phyloP scores from a whole-genome alignment of 2,113 vertebrate genomes.

The Cyphomyrus plagiostoma region DNA sequence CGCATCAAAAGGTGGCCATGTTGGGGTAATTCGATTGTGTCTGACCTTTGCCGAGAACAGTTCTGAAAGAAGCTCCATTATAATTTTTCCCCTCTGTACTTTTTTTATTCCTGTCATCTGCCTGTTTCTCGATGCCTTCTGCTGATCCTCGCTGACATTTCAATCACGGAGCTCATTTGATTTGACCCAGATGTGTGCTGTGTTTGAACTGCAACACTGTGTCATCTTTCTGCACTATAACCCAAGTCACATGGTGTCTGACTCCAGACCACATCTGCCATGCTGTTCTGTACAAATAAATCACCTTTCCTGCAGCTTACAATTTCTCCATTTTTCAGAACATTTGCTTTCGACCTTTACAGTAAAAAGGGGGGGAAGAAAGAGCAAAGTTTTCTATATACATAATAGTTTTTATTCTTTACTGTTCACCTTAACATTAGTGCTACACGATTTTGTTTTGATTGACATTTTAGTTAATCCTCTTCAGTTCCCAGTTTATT shows the following conservation, averaged over 20 bases:
- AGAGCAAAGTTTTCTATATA: not conserved
- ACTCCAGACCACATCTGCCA: not conserved
- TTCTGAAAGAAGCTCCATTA: conserved; percentile 59
- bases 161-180: not conserved
- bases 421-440: not conserved
- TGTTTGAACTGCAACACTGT: not conserved
- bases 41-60: conserved; percentile 69
- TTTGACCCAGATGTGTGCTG: conserved; percentile 6
- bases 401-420: not conserved
- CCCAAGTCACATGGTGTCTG: not conserved
- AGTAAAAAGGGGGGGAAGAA: not conserved
- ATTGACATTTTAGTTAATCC: not conserved
- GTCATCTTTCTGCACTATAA: not conserved
- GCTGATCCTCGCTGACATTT: conserved; percentile 10
- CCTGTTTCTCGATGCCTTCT: not conserved
- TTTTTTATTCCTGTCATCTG: conserved; percentile 26
- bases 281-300: conserved; percentile 6
- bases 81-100: conserved; percentile 37
- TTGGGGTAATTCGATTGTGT: conserved; percentile 62
- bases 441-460: not conserved
- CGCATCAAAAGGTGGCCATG: conserved; percentile 30
- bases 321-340: not conserved
- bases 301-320: not conserved
- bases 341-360: not conserved
- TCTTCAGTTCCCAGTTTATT: not conserved